Evolutionary conservation across 1,140 invertebrate species (phyloP), one percentile per base, ranked within the genome.

Genomic region (Pararge aegeria): DNA sequence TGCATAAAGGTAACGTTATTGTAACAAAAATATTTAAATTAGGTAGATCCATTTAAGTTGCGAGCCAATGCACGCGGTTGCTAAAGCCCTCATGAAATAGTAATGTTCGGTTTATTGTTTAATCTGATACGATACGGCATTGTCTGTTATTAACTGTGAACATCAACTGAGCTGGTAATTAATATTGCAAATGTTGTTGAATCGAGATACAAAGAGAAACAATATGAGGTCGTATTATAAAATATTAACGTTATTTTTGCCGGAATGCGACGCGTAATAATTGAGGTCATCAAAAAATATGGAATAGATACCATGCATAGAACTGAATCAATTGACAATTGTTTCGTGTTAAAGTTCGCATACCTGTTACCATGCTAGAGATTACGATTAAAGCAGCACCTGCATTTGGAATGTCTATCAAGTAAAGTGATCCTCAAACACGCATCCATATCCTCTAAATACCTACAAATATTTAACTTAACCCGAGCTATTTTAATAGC

Each of bases 171-270:
- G 66, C 63, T 73, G 71, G 76, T 88, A 86, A 88, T 86, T 86
- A 86, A 86, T 88, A 83, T 84, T 86, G 78, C 77, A 86, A 88
- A 83, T 79, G 80, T 83, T 82, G 77, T 86, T 84, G 82, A 75
- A 77, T 75, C 44, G 46, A 20, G 20, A 21, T 19, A 38, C 51
- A 54, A 54, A 60, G 38, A 52, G 50, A 48, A 21, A 60, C 19
- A 53, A 40, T 40, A 20, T 16, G 42, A 20, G 6, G 16, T 10
- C n/a, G 38, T 46, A 20, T 5, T 46, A 20, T 42, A n/a, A 46
- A 46, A 46, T 46, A 46, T 46, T 46, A 5, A 46, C 20, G 3
- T 20, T 46, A 46, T 46, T 46, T 46, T 46, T 46, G 18, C 42
- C 7, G 42, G 10, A 46, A 20, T 46, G 19, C 2, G 18, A 15